Evolutionary conservation across 2,113 vertebrate species (phyloP).

Genomic region (Etheostoma cragini): DNA sequence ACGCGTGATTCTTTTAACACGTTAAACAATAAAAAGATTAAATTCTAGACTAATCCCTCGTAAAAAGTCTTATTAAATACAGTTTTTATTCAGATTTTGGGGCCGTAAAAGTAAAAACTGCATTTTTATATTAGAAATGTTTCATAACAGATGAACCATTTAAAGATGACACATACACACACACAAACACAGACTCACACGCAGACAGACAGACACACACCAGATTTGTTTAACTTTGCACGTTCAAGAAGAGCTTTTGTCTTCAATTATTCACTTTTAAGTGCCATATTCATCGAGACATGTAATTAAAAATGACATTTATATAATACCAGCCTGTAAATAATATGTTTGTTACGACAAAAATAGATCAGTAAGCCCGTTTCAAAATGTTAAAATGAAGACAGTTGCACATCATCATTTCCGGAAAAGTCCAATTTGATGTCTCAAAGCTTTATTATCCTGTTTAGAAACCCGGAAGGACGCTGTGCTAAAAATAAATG

Average conservation of each 20-base stretch:
- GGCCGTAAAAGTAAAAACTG: background rate
- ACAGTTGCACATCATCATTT: background rate
- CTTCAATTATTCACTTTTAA: background rate
- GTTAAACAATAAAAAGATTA: background rate
- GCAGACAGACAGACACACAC: no score
- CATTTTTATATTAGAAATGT: no score
- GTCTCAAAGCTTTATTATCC: constrained; percentile 9
- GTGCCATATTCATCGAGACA: no score
- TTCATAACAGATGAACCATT: no score
- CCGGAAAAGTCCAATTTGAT: background rate
- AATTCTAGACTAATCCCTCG: background rate
- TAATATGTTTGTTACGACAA: no score
- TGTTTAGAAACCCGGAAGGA: background rate
- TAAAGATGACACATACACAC: no score
- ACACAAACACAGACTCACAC: no score
- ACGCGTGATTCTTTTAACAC: no score
- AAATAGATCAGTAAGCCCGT: background rate
- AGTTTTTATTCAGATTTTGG: background rate
- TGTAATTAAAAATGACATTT: background rate
- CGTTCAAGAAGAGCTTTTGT: background rate
- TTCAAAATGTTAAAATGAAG: background rate
- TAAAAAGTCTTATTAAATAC: background rate
- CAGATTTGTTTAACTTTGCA: background rate
- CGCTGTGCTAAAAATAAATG: background rate
- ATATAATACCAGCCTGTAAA: background rate